Conservation (phyloP, 1,140 invertebrate genomes). For the Gryon sp. region DNA sequence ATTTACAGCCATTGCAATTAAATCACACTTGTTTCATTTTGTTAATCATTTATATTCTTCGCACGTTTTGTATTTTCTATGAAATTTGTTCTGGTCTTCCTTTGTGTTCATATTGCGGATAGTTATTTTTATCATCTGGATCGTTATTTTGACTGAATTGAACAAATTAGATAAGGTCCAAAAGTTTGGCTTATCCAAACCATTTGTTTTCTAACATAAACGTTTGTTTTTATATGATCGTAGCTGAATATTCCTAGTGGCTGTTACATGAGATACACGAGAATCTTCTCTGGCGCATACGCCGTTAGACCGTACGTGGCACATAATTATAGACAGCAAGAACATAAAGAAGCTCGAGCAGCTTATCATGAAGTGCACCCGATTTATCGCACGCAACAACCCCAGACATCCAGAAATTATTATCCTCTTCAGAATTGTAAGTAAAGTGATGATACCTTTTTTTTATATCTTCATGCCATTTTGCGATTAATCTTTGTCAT, state of each 20-base stretch:
- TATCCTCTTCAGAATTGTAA: slow-evolving; percentile 72
- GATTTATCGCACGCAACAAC: slow-evolving; percentile 61
- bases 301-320: slow-evolving; percentile 61
- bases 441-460: slow-evolving; percentile 52
- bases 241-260: slow-evolving; percentile 76
- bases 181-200: not conserved
- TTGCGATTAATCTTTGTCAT: too few species aligned
- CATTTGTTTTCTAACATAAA: slow-evolving; percentile 1
- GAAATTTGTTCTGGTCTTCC: too few species aligned
- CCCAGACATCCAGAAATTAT: slow-evolving; percentile 53
- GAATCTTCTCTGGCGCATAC: slow-evolving; percentile 74
- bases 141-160: too few species aligned
- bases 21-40: not conserved
- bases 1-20: not conserved
- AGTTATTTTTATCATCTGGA: too few species aligned
- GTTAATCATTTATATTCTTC: not conserved
- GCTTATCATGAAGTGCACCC: slow-evolving; percentile 72
- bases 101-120: too few species aligned
- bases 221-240: slow-evolving; percentile 40
- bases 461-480: too few species aligned
- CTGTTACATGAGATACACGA: slow-evolving; percentile 75
- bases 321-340: slow-evolving; percentile 63
- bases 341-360: slow-evolving; percentile 66
- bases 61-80: not conserved
- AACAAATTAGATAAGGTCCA: too few species aligned